These are phyloP conservation scores for Hapalemur alaotrensis DNA, from an alignment of 2,797 vertebrate genomes.

Conservation along the genomic window DNA sequence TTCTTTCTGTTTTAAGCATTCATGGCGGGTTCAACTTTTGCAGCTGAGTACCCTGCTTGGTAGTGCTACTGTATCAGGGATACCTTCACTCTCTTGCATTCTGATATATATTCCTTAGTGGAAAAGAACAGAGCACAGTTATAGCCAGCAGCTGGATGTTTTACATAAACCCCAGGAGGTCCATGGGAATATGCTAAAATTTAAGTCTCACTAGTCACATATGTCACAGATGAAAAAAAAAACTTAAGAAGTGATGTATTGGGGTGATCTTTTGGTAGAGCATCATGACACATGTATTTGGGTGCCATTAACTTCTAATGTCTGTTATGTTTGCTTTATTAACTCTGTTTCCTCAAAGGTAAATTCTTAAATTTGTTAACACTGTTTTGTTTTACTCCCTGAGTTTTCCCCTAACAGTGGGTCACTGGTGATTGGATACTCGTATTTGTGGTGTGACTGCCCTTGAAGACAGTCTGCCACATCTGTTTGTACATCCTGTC, in stretches of 20 bases:
- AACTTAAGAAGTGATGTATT: neutral
- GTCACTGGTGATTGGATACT: neutral
- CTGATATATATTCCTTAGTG: neutral
- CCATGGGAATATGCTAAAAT: neutral
- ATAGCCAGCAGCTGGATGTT: neutral
- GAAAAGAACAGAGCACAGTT: neutral
- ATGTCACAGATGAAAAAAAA: neutral
- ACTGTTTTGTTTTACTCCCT: neutral
- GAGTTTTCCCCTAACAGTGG: neutral
- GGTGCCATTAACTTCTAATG: neutral
- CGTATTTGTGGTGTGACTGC: neutral
- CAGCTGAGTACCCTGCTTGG: neutral
- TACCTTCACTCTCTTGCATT: neutral
- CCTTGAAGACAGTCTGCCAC: neutral
- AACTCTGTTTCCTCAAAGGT: constrained; percentile 46
- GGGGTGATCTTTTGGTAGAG: neutral
- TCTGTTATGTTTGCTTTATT: neutral
- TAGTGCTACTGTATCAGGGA: neutral
- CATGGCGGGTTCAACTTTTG: neutral
- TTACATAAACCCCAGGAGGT: neutral
- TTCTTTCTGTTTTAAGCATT: neutral
- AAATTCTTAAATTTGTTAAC: constrained; percentile 10
- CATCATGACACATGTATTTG: neutral
- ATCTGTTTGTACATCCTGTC: neutral
- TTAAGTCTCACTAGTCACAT: neutral